Percentiles rank a stretch among this genome's conserved stretches.
Evolutionary conservation across 1,140 invertebrate species (phyloP).

Genomic region (Oryctes rhinoceros): DNA sequence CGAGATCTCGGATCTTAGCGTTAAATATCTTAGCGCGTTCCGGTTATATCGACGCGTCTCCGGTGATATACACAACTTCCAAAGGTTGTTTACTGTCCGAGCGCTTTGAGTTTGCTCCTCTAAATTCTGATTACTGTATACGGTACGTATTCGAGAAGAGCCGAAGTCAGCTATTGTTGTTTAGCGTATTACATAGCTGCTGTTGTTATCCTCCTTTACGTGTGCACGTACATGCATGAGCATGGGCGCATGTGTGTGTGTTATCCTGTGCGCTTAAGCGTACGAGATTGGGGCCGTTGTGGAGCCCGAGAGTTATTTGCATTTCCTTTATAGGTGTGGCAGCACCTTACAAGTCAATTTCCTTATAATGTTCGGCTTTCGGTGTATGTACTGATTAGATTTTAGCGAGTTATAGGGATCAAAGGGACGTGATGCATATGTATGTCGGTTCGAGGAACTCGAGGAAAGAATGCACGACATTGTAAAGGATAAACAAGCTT

Average conservation of each 20-base stretch:
- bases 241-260: not conserved
- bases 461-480: no score
- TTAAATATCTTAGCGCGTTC: constrained; percentile 1
- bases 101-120: constrained; percentile 6
- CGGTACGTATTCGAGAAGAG: not conserved
- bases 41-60: not conserved
- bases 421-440: no score
- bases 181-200: not conserved
- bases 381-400: no score
- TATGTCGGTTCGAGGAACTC: no score
- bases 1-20: not conserved
- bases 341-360: not conserved
- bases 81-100: constrained; percentile 28
- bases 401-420: no score
- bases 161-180: not conserved
- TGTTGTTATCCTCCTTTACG: not conserved
- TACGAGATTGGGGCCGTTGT: not conserved
- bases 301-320: not conserved
- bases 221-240: no score
- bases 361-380: no score
- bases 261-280: constrained; percentile 9
- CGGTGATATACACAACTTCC: constrained; percentile 15
- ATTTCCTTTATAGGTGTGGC: not conserved
- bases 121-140: constrained; percentile 27
- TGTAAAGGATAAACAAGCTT: no score